A percentile compares a stretch with the other conserved stretches of the same genome.
Evolutionary conservation across 2,113 vertebrate genomes (phyloP).

Genomic region (Neomonachus schauinslandi): DNA sequence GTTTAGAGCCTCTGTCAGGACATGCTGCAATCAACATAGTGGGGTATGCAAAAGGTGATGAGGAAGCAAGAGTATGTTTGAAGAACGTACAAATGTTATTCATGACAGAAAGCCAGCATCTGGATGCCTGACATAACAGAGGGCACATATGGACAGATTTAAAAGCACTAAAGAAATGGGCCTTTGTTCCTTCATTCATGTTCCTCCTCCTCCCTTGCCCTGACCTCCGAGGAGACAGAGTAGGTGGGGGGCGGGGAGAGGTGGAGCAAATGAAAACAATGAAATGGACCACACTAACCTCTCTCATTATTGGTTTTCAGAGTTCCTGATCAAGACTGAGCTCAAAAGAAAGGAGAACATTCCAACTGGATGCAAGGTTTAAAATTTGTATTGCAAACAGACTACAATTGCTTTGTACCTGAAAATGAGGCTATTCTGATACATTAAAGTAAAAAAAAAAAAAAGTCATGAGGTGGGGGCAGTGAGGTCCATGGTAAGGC

Average conservation of each 20-base stretch:
- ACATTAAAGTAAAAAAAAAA: not conserved
- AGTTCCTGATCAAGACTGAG: not conserved
- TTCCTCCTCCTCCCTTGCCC: not conserved
- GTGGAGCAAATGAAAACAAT: not conserved
- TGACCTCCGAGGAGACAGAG: not conserved
- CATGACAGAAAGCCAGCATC: not conserved
- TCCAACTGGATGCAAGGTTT: not conserved
- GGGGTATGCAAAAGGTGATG: not conserved
- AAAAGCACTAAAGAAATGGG: not conserved
- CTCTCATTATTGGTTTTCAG: not conserved
- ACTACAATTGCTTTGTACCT: not conserved
- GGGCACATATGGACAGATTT: not conserved
- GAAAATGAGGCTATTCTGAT: not conserved
- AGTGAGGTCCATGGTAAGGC: not conserved
- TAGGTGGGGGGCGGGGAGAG: accelerated
- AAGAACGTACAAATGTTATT: not conserved
- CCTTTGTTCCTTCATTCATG: not conserved
- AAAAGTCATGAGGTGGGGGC: not conserved
- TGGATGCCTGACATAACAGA: not conserved
- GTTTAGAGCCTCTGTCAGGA: not conserved
- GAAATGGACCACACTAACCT: not conserved
- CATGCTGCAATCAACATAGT: not conserved
- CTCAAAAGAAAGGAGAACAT: not conserved
- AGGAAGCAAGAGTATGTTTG: not conserved
- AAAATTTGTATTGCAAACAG: not conserved